Evolutionary conservation across 2,888 invertebrate species (phyloP).

Genomic region (Perithous albicinctus): DNA sequence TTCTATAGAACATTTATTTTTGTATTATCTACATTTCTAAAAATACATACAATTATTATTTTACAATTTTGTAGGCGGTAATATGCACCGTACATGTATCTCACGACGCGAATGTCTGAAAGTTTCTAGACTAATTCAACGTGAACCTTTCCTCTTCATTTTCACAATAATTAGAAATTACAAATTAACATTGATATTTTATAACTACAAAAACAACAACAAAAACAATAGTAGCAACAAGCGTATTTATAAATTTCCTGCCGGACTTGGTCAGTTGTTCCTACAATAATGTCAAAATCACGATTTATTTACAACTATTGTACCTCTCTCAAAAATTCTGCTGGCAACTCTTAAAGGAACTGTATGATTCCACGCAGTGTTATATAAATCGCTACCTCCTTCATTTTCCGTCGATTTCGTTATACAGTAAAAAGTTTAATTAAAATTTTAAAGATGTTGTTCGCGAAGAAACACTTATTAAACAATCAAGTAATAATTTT

Average conservation of each 20-base stretch:
- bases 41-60: constrained; percentile 4
- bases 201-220: constrained; percentile 30
- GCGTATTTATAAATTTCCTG: neutral
- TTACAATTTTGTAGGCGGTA: constrained; percentile 18
- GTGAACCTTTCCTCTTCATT: neutral
- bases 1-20: constrained; percentile 19
- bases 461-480: neutral
- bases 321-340: neutral
- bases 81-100: constrained; percentile 13
- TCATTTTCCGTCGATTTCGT: neutral
- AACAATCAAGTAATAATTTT: neutral
- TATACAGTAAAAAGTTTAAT: neutral
- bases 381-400: constrained; percentile 8
- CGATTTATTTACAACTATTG: constrained; percentile 18
- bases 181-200: neutral
- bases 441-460: neutral
- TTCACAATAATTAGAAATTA: neutral
- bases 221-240: constrained; percentile 26
- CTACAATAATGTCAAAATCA: neutral
- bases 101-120: constrained; percentile 4
- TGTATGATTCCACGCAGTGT: neutral
- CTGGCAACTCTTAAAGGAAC: constrained; percentile 41
- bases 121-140: neutral
- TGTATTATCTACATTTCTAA: neutral
- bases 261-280: neutral